Evolutionary conservation across 2,888 invertebrate species (phyloP).

Genomic region (Diarsia mendica): DNA sequence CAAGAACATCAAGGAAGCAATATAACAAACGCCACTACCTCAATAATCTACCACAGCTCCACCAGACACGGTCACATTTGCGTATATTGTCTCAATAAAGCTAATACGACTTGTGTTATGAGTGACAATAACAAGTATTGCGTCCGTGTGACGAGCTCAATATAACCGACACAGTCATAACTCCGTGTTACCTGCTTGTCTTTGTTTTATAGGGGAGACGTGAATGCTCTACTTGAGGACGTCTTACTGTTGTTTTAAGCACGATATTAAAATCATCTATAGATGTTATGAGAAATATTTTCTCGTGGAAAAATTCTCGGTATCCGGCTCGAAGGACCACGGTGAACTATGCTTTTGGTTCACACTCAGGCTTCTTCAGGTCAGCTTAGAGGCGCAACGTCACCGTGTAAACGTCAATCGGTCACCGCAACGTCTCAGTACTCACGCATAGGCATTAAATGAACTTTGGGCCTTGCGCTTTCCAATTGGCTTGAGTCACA

Average conservation of each 20-base stretch:
- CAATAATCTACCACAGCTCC: constrained; percentile 1
- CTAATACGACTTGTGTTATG: constrained; percentile 27
- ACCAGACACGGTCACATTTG: constrained; percentile 6
- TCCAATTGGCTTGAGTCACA: neutral
- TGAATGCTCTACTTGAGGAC: neutral
- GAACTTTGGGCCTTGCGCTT: neutral
- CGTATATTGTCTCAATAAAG: constrained; percentile 43
- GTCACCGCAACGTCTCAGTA: neutral
- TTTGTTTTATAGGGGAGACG: neutral
- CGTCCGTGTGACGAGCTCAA: constrained; percentile 25
- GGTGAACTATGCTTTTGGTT: neutral
- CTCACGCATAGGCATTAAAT: too few species aligned
- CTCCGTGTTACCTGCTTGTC: constrained; percentile 17
- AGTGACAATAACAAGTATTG: constrained; percentile 37
- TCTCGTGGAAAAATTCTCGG: neutral
- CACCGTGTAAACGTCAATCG: too few species aligned
- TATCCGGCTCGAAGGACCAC: neutral
- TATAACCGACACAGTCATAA: constrained; percentile 16
- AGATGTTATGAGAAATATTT: neutral
- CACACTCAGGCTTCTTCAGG: neutral
- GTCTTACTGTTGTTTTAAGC: neutral
- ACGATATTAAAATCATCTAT: neutral
- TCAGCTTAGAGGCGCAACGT: neutral
- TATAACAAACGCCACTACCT: neutral
- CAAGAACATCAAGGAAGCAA: constrained; percentile 1